These are phyloP conservation scores for Opisthocomus hoazin DNA, from an alignment of 2,113 vertebrate species.

Conservation along the genomic window DNA sequence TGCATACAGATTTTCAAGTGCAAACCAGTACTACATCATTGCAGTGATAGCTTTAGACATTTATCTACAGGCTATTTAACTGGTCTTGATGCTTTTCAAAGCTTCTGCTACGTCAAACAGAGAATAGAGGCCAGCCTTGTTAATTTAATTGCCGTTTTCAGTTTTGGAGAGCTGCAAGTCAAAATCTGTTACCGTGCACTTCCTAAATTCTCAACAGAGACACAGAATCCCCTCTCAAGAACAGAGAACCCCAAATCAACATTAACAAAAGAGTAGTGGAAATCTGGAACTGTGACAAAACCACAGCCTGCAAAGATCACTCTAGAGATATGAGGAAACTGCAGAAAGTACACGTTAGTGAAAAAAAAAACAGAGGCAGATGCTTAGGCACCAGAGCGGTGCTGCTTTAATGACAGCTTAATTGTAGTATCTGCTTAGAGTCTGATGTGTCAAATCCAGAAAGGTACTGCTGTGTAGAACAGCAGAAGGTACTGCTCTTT, in stretches of 20 bases:
- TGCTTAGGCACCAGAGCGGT: not conserved
- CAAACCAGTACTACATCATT: not conserved
- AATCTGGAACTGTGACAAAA: not conserved
- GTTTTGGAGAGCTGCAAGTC: not conserved
- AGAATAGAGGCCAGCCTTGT: not conserved
- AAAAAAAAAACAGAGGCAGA: not conserved
- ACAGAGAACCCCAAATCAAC: not conserved
- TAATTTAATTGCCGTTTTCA: not conserved
- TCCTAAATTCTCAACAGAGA: not conserved
- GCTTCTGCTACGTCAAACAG: not conserved
- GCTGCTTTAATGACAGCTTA: not conserved
- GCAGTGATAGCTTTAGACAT: not conserved
- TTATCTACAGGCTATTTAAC: not conserved
- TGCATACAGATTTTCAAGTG: not conserved
- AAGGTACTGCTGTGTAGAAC: not conserved
- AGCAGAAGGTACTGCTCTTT: not conserved
- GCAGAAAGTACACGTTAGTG: not conserved
- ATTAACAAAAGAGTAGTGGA: not conserved
- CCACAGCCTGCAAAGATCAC: not conserved
- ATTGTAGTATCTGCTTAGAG: not conserved
- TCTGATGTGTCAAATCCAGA: not conserved
- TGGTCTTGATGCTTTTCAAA: not conserved
- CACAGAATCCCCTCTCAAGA: not conserved
- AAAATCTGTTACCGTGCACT: not conserved
- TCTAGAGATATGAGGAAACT: not conserved